phyloP scores from a whole-genome alignment of 2,797 vertebrate genomes.

The Hydrophis major region DNA sequence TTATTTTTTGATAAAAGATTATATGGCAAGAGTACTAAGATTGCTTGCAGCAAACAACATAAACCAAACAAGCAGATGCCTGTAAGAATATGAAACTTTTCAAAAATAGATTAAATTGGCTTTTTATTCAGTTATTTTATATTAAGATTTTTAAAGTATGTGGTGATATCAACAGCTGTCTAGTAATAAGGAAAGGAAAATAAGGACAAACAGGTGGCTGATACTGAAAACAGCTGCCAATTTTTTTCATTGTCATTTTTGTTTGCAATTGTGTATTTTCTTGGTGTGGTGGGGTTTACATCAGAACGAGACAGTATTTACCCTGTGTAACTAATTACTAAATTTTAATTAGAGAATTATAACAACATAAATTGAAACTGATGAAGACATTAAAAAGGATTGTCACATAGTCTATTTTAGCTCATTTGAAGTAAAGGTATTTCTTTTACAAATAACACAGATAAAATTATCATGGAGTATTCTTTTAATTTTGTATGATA shows the following conservation, averaged over 20 bases:
- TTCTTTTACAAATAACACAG: not conserved
- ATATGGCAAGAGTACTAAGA: not conserved
- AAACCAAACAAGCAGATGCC: not conserved
- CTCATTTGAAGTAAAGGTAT: not conserved
- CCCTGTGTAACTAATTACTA: not conserved
- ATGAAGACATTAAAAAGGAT: not conserved
- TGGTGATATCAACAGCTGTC: not conserved
- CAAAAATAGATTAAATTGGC: not conserved
- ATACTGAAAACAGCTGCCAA: conserved; percentile 7
- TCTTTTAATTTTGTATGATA: not conserved
- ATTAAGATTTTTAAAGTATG: not conserved
- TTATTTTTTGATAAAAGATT: not conserved
- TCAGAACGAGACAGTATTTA: not conserved
- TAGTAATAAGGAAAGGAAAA: not conserved
- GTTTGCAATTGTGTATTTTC: not conserved
- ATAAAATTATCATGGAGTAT: not conserved
- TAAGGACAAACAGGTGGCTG: conserved; percentile 5
- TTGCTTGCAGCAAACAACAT: not conserved
- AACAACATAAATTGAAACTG: not conserved
- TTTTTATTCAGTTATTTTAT: not conserved
- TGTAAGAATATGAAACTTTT: not conserved
- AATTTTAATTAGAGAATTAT: not conserved
- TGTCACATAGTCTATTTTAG: not conserved
- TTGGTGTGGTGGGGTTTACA: not conserved
- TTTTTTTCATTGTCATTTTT: conserved; percentile 16